phyloP scores from a whole-genome alignment of 2,888 invertebrate genomes.

The Linnaemya tessellans region DNA sequence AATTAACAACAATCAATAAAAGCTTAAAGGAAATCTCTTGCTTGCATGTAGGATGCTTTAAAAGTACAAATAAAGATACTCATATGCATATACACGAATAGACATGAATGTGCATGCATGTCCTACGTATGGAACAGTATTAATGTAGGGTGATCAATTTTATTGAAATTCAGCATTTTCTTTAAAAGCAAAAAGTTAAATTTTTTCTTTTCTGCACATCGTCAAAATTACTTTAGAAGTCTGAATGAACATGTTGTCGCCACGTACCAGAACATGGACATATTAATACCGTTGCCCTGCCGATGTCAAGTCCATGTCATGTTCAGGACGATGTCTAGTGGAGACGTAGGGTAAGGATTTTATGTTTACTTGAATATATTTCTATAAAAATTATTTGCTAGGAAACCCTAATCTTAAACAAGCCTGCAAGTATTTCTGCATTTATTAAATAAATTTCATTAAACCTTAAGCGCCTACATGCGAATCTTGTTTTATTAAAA shows the following conservation, averaged over 20 bases:
- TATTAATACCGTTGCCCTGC: too few relatives aligned
- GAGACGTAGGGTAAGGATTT: too few relatives aligned
- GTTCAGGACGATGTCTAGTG: too few relatives aligned
- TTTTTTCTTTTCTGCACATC: too few relatives aligned
- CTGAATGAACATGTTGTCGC: too few relatives aligned
- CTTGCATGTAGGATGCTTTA: constrained; percentile 48
- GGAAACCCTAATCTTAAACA: constrained; percentile 48
- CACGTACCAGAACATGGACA: too few relatives aligned
- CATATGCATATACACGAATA: background rate
- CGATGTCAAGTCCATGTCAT: too few relatives aligned
- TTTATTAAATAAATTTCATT: constrained; percentile 58
- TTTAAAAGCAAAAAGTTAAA: too few relatives aligned
- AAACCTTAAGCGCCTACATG: constrained; percentile 68
- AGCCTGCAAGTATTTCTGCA: constrained; percentile 47
- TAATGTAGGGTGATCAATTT: constrained; percentile 13
- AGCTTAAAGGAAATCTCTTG: constrained; percentile 61
- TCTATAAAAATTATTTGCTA: background rate
- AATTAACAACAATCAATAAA: constrained; percentile 53
- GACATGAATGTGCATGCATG: background rate
- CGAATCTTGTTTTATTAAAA: constrained; percentile 60
- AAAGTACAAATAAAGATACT: background rate
- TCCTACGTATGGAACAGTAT: background rate
- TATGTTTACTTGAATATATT: background rate
- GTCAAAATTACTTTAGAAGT: too few relatives aligned
- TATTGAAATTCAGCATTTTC: too few relatives aligned